Conservation (phyloP, 2,797 vertebrate genomes). For the Mycteria americana region DNA sequence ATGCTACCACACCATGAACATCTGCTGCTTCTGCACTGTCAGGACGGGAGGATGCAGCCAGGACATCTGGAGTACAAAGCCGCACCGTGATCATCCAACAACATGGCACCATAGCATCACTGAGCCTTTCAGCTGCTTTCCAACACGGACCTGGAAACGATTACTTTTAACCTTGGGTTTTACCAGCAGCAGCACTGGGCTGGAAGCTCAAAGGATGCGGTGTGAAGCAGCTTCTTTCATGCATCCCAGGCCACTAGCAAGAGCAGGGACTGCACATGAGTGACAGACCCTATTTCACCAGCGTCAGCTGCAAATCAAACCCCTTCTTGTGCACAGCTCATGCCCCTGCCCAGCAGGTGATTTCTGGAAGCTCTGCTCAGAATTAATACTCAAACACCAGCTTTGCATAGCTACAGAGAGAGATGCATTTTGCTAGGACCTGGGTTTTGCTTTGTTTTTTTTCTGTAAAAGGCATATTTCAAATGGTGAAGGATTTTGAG, state of each 20-base stretch:
- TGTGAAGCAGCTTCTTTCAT: background rate
- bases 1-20: background rate
- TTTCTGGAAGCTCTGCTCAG: background rate
- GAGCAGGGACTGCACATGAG: background rate
- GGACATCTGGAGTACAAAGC: background rate
- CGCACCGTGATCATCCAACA: background rate
- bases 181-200: background rate
- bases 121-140: background rate
- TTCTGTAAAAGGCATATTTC: background rate
- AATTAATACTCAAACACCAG: background rate
- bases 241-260: background rate
- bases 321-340: background rate
- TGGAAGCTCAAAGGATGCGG: background rate
- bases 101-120: background rate
- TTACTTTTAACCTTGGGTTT: background rate
- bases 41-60: background rate
- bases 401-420: background rate
- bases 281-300: background rate
- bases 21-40: background rate
- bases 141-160: background rate
- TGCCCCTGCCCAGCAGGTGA: background rate
- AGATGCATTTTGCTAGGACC: background rate
- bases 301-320: background rate
- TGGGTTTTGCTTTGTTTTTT: background rate
- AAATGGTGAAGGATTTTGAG: background rate